Conservation (phyloP, 2,797 vertebrate species). For the Myiothlypis coronata region DNA sequence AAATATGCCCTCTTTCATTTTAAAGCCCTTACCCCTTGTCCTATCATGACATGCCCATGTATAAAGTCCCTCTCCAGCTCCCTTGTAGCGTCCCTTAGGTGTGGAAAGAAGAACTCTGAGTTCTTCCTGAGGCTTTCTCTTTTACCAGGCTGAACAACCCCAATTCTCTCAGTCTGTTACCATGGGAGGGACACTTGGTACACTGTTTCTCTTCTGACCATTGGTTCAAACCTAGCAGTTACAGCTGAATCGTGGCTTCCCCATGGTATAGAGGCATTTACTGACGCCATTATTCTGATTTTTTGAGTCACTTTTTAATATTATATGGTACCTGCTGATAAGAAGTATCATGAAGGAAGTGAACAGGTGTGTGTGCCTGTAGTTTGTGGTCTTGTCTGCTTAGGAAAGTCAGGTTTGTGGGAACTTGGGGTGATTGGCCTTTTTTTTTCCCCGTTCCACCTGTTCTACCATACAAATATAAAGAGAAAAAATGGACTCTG, state of each 20-base stretch:
- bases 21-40: not conserved
- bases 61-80: not conserved
- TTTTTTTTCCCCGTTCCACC: not conserved
- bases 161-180: not conserved
- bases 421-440: fast-evolving
- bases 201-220: not conserved
- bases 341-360: not conserved
- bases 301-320: not conserved
- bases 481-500: not conserved
- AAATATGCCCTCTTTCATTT: not conserved
- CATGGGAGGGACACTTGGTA: not conserved
- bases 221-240: not conserved
- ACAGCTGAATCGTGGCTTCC: not conserved
- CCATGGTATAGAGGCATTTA: not conserved
- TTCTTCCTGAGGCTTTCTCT: not conserved
- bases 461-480: not conserved
- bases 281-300: not conserved
- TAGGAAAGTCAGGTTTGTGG: not conserved
- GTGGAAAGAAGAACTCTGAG: not conserved
- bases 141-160: not conserved
- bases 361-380: not conserved
- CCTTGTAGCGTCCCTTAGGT: not conserved
- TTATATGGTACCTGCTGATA: not conserved
- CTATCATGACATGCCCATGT: not conserved
- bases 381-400: not conserved